Evolutionary conservation across 1,140 invertebrate genomes (phyloP).

Genomic region (Aphaenogaster floridana): DNA sequence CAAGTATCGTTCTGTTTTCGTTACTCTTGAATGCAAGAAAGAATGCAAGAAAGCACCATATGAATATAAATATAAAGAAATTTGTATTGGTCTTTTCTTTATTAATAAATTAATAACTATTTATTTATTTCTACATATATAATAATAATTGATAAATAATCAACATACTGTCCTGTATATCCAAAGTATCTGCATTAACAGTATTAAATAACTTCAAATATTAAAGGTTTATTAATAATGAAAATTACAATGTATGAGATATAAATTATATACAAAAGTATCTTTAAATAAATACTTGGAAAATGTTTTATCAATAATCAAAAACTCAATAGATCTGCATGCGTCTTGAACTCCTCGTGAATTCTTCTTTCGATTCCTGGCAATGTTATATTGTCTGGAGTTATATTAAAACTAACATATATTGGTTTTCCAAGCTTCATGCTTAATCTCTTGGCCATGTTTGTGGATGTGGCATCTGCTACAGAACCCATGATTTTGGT

Average conservation of each 20-base stretch:
- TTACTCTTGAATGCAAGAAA: no score
- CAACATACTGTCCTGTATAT: neutral
- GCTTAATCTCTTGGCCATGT: constrained; percentile 82
- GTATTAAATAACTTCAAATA: neutral
- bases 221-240: neutral
- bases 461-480: constrained; percentile 78
- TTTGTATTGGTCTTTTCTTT: neutral
- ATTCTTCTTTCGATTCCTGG: constrained; percentile 82
- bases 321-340: constrained; percentile 71
- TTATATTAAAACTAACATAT: constrained; percentile 85
- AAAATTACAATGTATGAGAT: neutral
- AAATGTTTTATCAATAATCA: constrained; percentile 16
- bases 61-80: neutral
- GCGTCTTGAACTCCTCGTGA: constrained; percentile 79
- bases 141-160: neutral
- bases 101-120: neutral
- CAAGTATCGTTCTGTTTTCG: no score
- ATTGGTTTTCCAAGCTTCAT: constrained; percentile 82
- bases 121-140: neutral
- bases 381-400: constrained; percentile 75
- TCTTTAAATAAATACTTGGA: constrained; percentile 6
- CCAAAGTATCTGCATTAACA: neutral
- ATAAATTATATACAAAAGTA: neutral
- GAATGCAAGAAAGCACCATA: no score
- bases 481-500: constrained; percentile 83